These are phyloP conservation scores for Desmophyllum pertusum DNA, from an alignment of 92 coral and sea anemone species.

Conservation along the genomic window DNA sequence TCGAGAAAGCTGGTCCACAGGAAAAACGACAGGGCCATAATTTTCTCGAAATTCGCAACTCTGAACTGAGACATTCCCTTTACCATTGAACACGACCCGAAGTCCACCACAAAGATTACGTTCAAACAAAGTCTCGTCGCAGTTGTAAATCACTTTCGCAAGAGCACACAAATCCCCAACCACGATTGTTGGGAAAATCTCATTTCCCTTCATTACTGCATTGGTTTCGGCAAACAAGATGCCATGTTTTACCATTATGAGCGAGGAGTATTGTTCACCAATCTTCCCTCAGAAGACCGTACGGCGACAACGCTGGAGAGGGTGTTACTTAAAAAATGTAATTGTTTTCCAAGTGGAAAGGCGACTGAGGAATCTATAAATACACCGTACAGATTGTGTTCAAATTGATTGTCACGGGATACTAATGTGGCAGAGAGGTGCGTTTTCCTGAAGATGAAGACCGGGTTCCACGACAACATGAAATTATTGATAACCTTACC, in stretches of 20 bases:
- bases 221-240: background rate
- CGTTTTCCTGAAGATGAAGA: too few species aligned
- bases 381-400: background rate
- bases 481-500: background rate
- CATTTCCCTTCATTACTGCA: background rate
- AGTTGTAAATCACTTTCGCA: background rate
- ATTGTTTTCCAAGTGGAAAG: background rate
- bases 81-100: background rate
- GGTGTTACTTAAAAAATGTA: background rate
- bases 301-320: background rate
- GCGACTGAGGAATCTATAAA: background rate
- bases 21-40: too few species aligned
- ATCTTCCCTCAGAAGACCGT: background rate
- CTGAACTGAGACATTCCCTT: background rate
- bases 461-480: background rate
- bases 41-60: background rate
- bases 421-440: too few species aligned
- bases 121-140: background rate
- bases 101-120: background rate
- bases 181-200: background rate
- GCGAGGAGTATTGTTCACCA: background rate
- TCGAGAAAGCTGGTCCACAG: background rate
- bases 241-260: constrained; percentile 2
- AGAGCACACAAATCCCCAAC: constrained; percentile 6
- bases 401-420: background rate